Evolutionary conservation across 2,113 vertebrate genomes (phyloP).

Genomic region (Tichodroma muraria): DNA sequence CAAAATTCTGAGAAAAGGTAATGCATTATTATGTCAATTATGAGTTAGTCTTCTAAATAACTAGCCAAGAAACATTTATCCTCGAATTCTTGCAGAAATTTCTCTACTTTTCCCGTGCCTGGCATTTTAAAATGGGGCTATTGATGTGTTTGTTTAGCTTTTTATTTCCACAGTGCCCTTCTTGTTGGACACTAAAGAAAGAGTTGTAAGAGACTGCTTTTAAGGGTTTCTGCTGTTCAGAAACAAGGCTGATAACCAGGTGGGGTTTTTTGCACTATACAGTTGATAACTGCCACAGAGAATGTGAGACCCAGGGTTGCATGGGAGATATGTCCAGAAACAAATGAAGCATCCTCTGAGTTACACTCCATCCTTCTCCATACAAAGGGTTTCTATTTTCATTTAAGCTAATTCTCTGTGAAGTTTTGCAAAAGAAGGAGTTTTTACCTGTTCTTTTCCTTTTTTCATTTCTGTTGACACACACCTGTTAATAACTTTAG

Average conservation of each 20-base stretch:
- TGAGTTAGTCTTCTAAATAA: neutral
- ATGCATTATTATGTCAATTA: neutral
- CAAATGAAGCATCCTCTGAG: neutral
- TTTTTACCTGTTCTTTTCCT: neutral
- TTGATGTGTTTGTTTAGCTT: neutral
- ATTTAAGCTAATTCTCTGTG: neutral
- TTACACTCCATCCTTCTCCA: neutral
- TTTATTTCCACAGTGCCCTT: neutral
- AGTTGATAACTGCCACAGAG: neutral
- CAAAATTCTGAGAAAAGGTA: neutral
- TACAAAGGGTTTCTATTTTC: neutral
- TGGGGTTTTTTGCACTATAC: neutral
- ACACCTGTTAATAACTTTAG: neutral
- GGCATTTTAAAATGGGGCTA: neutral
- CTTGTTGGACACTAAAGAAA: neutral
- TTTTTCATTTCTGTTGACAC: neutral
- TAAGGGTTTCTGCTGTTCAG: neutral
- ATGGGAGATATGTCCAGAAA: neutral
- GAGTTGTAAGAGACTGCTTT: neutral
- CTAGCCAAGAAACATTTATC: neutral
- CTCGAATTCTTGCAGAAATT: neutral
- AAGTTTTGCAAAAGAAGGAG: neutral
- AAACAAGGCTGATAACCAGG: neutral
- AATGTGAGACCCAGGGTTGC: neutral
- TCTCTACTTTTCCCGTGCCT: neutral